phyloP scores from a whole-genome alignment of 2,888 invertebrate species.

The Tipula lateralis region DNA sequence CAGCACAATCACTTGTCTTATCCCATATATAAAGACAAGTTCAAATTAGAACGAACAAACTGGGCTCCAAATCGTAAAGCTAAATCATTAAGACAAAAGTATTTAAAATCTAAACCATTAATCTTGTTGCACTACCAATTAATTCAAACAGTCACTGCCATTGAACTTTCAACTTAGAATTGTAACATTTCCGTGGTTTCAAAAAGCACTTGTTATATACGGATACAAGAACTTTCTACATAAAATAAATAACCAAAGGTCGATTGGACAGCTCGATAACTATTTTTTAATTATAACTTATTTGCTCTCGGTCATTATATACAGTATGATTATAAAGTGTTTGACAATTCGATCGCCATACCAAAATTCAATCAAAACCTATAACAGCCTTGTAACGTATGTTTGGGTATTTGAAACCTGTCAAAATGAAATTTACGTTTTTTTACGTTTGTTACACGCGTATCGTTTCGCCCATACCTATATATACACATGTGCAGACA shows the following conservation, averaged over 20 bases:
- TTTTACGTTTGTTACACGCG: too few relatives aligned
- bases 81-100: not conserved
- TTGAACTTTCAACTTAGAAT: constrained; percentile 19
- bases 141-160: not conserved
- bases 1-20: too few relatives aligned
- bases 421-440: not conserved
- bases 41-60: not conserved
- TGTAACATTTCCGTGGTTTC: not conserved
- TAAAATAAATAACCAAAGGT: not conserved
- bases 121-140: not conserved
- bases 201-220: not conserved
- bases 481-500: too few relatives aligned
- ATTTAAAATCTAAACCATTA: not conserved
- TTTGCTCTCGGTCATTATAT: too few relatives aligned
- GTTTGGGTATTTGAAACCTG: not conserved
- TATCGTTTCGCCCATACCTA: too few relatives aligned
- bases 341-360: too few relatives aligned
- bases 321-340: not conserved
- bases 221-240: not conserved
- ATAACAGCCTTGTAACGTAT: not conserved
- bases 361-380: not conserved
- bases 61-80: not conserved
- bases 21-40: too few relatives aligned
- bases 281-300: too few relatives aligned
- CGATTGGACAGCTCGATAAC: not conserved